phyloP scores from a whole-genome alignment of 2,113 vertebrate genomes.

The Galemys pyrenaicus region DNA sequence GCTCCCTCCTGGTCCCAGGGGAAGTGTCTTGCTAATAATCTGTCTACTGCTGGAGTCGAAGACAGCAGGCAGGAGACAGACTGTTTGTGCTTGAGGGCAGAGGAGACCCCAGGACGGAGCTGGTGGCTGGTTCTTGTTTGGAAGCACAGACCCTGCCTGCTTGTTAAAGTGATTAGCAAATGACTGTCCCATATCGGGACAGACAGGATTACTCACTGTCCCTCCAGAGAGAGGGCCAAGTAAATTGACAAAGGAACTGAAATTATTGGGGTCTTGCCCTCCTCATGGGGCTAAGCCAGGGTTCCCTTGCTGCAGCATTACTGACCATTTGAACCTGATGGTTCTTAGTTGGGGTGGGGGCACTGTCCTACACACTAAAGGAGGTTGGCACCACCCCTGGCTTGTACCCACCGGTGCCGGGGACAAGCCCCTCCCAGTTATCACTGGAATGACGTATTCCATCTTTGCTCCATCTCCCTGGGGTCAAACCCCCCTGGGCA shows the following conservation, averaged over 20 bases:
- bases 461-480: not conserved
- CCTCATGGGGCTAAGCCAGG: not conserved
- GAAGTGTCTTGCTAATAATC: not conserved
- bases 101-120: not conserved
- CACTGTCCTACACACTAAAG: not conserved
- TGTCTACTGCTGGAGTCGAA: not conserved
- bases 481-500: fast-evolving
- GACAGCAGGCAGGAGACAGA: not conserved
- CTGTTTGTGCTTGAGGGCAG: not conserved
- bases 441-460: not conserved
- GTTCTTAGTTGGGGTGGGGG: not conserved
- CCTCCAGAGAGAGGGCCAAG: not conserved
- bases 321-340: not conserved
- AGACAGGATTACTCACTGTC: not conserved
- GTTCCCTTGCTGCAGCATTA: not conserved
- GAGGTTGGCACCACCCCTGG: not conserved
- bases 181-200: not conserved
- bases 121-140: not conserved
- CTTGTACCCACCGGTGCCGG: not conserved
- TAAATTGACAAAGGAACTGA: not conserved
- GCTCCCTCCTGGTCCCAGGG: not conserved
- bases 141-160: not conserved
- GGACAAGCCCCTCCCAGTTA: not conserved
- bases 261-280: not conserved
- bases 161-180: not conserved